These are phyloP conservation scores for Calliphora vomitoria DNA, from an alignment of 2,888 invertebrate species.

Conservation along the genomic window DNA sequence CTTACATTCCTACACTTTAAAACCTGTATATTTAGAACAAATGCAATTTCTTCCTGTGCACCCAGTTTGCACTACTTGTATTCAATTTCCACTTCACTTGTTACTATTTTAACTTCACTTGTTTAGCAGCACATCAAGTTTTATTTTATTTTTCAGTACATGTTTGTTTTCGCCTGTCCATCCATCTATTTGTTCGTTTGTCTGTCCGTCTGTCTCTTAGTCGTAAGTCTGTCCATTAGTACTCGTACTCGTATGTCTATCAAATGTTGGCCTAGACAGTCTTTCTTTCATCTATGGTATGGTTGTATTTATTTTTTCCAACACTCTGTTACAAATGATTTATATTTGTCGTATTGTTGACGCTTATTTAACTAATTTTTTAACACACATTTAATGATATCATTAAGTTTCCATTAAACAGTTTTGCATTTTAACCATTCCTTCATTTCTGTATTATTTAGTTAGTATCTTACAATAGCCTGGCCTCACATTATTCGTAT, in stretches of 20 bases:
- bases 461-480: not conserved
- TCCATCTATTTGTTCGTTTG: conserved; percentile 44
- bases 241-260: conserved; percentile 46
- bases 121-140: conserved; percentile 49
- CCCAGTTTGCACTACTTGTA: conserved; percentile 8
- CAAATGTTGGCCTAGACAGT: conserved; percentile 50
- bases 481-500: not conserved
- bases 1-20: no score
- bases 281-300: conserved; percentile 14
- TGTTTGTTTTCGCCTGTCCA: conserved; percentile 52
- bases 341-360: conserved; percentile 73
- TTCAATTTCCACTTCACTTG: conserved; percentile 57
- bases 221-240: conserved; percentile 18
- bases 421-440: conserved; percentile 50
- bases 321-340: conserved; percentile 71
- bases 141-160: conserved; percentile 45
- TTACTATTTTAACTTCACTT: conserved; percentile 64
- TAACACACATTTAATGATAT: conserved; percentile 75
- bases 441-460: not conserved
- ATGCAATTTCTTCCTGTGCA: conserved; percentile 20
- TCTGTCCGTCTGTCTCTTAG: conserved; percentile 35
- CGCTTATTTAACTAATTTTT: conserved; percentile 75
- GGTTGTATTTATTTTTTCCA: conserved; percentile 34
- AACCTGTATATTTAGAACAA: not conserved
- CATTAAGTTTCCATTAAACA: conserved; percentile 72